Evolutionary conservation across 2,888 invertebrate species (phyloP).

Genomic region (Acanthoscelides obtectus): DNA sequence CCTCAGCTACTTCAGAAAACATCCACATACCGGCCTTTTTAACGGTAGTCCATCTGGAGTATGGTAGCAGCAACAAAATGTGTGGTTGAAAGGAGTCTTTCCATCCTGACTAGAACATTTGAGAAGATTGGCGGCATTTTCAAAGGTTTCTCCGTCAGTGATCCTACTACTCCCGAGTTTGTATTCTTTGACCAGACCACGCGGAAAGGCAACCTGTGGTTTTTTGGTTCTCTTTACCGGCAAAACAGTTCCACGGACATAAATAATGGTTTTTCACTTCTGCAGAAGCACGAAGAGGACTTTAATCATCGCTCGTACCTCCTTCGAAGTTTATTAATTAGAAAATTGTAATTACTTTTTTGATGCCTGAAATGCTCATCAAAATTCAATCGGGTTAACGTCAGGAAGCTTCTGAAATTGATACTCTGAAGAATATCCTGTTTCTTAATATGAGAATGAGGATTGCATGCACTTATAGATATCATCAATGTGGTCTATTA

Average conservation of each 20-base stretch:
- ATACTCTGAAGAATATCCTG: neutral
- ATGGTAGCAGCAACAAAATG: too few species aligned
- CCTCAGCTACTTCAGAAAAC: too few species aligned
- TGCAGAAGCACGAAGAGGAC: neutral
- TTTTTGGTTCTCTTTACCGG: neutral
- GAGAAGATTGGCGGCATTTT: too few species aligned
- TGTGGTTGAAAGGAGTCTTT: too few species aligned
- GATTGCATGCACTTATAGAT: too few species aligned
- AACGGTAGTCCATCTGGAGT: too few species aligned
- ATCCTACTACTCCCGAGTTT: too few species aligned
- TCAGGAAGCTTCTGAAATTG: neutral
- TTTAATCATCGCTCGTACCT: neutral
- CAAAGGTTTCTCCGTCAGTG: too few species aligned
- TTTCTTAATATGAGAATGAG: neutral
- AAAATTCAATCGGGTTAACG: neutral
- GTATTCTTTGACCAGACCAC: too few species aligned
- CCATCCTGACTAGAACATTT: too few species aligned
- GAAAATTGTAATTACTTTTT: neutral
- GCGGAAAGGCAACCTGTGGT: neutral
- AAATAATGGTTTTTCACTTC: neutral
- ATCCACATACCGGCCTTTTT: too few species aligned
- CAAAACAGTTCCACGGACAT: neutral
- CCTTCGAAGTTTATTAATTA: neutral
- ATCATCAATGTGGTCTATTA: too few species aligned
- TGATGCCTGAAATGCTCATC: neutral